Conservation (phyloP, 2,888 invertebrate species). For the Salpingus planirostris region DNA sequence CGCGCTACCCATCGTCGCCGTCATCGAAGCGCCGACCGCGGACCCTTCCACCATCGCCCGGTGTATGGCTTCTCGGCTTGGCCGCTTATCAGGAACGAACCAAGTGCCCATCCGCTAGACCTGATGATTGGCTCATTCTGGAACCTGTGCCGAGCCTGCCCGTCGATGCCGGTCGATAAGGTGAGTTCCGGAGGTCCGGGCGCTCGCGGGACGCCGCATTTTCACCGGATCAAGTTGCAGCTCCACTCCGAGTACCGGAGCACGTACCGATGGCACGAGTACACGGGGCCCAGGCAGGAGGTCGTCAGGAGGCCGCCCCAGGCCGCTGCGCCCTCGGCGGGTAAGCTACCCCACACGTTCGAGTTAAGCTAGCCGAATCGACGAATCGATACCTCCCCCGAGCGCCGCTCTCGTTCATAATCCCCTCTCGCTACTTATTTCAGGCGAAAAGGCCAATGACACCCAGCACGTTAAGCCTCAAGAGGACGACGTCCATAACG, state of each 20-base stretch:
- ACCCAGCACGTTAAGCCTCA: constrained; percentile 27
- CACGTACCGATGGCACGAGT: constrained; percentile 93
- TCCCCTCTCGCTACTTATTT: constrained; percentile 10
- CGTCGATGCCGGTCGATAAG: constrained; percentile 95
- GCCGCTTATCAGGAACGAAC: constrained; percentile 12
- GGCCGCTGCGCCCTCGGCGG: constrained; percentile 33
- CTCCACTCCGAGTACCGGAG: constrained; percentile 91
- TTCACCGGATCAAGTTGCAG: constrained; percentile 45
- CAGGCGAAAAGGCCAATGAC: constrained; percentile 32
- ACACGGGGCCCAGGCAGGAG: constrained; percentile 67
- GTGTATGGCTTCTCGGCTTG: constrained; percentile 29
- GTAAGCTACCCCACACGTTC: constrained; percentile 20
- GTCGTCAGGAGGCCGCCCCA: constrained; percentile 57
- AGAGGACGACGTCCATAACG: constrained; percentile 36
- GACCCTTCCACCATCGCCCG: constrained; percentile 14
- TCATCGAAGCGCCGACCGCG: constrained; percentile 16
- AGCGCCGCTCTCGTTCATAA: constrained; percentile 7
- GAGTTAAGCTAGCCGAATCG: constrained; percentile 9
- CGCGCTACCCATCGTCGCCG: constrained; percentile 13
- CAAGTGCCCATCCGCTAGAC: constrained; percentile 32
- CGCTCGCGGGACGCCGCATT: too few species aligned
- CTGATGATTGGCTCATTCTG: constrained; percentile 95
- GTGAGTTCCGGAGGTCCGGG: constrained; percentile 57
- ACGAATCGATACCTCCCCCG: constrained; percentile 5
- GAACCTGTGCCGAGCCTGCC: constrained; percentile 95